These are phyloP conservation scores for Hydroisotoma schaefferi DNA, from an alignment of 2,888 invertebrate species.

Conservation along the genomic window DNA sequence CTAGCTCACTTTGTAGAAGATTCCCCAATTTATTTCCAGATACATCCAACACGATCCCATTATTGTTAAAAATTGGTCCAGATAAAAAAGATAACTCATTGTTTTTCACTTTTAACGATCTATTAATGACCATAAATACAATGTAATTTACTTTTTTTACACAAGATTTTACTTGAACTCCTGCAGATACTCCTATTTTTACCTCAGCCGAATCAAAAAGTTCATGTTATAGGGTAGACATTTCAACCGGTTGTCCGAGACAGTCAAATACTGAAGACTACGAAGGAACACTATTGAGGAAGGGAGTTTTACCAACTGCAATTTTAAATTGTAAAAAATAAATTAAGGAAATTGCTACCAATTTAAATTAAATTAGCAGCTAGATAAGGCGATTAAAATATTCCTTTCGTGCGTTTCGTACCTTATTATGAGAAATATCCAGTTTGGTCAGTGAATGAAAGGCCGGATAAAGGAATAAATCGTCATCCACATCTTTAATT, in stretches of 20 bases:
- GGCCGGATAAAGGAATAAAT: constrained; percentile 15
- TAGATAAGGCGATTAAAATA: neutral
- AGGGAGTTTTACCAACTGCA: constrained; percentile 19
- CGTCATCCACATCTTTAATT: constrained; percentile 17
- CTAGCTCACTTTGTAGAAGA: neutral
- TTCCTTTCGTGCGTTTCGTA: constrained; percentile 8
- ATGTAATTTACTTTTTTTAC: neutral
- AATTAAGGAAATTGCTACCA: neutral
- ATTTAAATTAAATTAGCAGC: neutral
- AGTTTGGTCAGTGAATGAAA: constrained; percentile 13
- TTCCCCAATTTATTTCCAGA: constrained; percentile 15
- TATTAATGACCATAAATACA: constrained; percentile 12
- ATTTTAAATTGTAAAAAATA: constrained; percentile 8
- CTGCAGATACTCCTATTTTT: too few relatives aligned
- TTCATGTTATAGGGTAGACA: constrained; percentile 29
- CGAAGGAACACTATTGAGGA: constrained; percentile 15
- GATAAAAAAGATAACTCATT: constrained; percentile 28
- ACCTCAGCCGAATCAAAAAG: constrained; percentile 20
- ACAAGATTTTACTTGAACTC: neutral
- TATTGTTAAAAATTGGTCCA: constrained; percentile 6
- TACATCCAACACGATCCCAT: constrained; percentile 14
- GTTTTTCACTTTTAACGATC: constrained; percentile 18
- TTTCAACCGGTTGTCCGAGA: constrained; percentile 17
- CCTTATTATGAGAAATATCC: constrained; percentile 26
- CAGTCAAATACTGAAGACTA: neutral